phyloP scores from a whole-genome alignment of 1,140 invertebrate genomes.

The Mamestra configurata region DNA sequence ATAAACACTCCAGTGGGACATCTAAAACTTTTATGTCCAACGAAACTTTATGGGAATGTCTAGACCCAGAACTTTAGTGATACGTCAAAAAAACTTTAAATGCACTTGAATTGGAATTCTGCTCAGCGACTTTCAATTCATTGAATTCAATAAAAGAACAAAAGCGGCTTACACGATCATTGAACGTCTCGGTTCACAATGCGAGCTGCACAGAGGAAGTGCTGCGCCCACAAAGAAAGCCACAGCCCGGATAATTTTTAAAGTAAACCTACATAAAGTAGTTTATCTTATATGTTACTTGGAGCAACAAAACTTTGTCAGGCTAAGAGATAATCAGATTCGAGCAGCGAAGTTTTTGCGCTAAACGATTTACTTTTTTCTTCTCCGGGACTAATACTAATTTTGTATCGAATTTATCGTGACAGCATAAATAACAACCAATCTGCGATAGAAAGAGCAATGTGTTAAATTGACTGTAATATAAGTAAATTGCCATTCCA shows the following conservation, averaged over 20 bases:
- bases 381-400: background rate
- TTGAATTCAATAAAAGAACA: slow-evolving; percentile 40
- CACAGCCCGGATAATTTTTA: slow-evolving; percentile 12
- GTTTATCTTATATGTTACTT: background rate
- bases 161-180: slow-evolving; percentile 42
- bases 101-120: slow-evolving; percentile 17
- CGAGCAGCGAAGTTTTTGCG: slow-evolving; percentile 10
- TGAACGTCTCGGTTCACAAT: slow-evolving; percentile 28
- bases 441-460: background rate
- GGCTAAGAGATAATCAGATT: slow-evolving; percentile 6
- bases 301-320: slow-evolving; percentile 9
- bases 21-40: slow-evolving; percentile 21
- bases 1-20: background rate
- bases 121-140: slow-evolving; percentile 16
- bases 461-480: background rate
- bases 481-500: background rate
- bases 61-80: slow-evolving; percentile 24
- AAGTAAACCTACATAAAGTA: slow-evolving; percentile 4
- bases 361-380: slow-evolving; percentile 24
- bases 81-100: slow-evolving; percentile 38
- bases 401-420: slow-evolving; percentile 6
- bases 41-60: slow-evolving; percentile 9
- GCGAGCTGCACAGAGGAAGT: slow-evolving; percentile 9
- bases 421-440: background rate
- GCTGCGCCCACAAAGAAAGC: slow-evolving; percentile 26